Conservation (phyloP, 2,888 invertebrate genomes). For the Eledona agricola region DNA sequence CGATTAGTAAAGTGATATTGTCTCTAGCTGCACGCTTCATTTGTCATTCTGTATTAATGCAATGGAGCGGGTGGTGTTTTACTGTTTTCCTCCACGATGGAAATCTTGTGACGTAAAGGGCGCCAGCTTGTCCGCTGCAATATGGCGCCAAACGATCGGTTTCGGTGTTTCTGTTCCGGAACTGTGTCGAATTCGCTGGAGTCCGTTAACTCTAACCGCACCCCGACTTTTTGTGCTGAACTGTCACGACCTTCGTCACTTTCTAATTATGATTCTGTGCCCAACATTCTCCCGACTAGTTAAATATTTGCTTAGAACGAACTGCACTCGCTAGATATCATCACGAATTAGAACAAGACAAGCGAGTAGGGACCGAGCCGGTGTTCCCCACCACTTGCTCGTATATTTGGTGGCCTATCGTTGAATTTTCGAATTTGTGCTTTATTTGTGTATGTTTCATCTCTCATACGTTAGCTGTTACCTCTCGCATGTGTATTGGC, state of each 20-base stretch:
- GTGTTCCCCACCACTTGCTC: no score
- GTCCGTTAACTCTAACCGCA: background rate
- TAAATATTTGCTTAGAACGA: conserved; percentile 23
- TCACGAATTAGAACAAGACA: no score
- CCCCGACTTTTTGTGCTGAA: background rate
- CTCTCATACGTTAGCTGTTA: no score
- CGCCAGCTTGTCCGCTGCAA: conserved; percentile 48
- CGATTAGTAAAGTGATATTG: no score
- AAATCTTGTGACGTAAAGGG: conserved; percentile 43
- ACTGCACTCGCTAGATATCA: no score
- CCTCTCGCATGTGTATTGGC: no score
- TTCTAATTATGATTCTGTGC: conserved; percentile 12
- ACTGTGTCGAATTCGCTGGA: conserved; percentile 18
- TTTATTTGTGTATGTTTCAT: no score
- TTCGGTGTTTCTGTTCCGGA: conserved; percentile 6
- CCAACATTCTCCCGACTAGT: conserved; percentile 13
- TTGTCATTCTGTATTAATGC: conserved; percentile 19
- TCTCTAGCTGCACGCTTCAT: background rate
- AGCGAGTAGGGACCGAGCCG: no score
- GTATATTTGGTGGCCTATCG: no score
- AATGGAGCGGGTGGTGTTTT: conserved; percentile 8
- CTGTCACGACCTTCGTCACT: conserved; percentile 13
- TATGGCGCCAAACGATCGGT: conserved; percentile 32
- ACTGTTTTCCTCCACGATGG: conserved; percentile 23
- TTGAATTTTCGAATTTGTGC: no score